Base-by-base conservation (phyloP, 2,113 vertebrate genomes). In the Monopterus albus region DNA sequence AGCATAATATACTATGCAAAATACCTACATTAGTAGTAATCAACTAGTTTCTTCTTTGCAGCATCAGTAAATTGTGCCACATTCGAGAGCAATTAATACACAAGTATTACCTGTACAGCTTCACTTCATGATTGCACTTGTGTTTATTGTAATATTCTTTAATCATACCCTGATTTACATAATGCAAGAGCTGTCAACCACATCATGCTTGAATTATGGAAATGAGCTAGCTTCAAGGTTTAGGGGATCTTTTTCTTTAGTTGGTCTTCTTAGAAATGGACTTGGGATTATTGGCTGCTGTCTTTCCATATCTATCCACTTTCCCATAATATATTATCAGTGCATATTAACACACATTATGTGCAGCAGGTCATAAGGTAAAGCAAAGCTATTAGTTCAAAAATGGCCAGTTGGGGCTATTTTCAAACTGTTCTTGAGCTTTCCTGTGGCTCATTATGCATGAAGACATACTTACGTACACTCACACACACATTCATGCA, bases 111-210 rank as follows among this genome's bases (percentile, higher is more conserved):
- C 51, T 56, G 56, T 60, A 57, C 61, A 68, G 71, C 76, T 81
- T 49, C 68, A 52, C 70, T 72, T 84, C 26, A 61, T 87, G 68
- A 82, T 67, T 78, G 42, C 70, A 62, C 45, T 77, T 68, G 57
- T 68, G 6, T 76, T 72, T 69, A 78, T 83, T 55, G 29, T 66
- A 81, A 81, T 77, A 47, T 62, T 56, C 40, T 74, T 80, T 81
- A 72, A 72, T 86, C 61, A 84, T 63, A 75, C 6, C 20, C 58
- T 66, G 2, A 73, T 90, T 87, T 80, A 78, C 78, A 84, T 90
- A 87, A 85, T 82, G 56, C 21, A 61, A 78, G 69, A 55, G 46
- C 79, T 76, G 35, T 71, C 36, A 83, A 64, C 67, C 68, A 66
- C 28, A 29, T 70, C 61, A 70, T 57, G 47, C 58, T 85, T 64